Conservation (phyloP, 2,113 vertebrate species). For the Diadophis punctatus region DNA sequence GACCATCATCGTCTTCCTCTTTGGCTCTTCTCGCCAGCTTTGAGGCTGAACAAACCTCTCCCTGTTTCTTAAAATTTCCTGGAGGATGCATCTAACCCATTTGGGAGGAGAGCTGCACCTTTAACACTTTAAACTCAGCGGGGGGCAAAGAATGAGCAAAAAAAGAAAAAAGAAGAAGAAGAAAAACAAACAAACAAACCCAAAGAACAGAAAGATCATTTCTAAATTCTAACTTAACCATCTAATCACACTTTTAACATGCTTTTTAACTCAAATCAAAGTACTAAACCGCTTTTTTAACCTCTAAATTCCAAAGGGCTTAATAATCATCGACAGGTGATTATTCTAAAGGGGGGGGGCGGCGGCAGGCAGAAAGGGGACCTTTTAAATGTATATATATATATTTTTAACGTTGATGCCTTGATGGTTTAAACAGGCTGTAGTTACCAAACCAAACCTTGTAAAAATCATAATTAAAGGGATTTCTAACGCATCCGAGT, state of each 20-base stretch:
- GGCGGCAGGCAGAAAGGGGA: slow-evolving; percentile 16
- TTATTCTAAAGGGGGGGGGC: slow-evolving; percentile 44
- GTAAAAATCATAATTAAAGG: slow-evolving; percentile 78
- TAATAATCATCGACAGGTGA: slow-evolving; percentile 39
- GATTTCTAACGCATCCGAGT: slow-evolving; percentile 60
- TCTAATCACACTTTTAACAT: slow-evolving; percentile 70
- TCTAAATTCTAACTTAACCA: slow-evolving; percentile 79
- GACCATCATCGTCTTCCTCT: not conserved
- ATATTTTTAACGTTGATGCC: slow-evolving; percentile 47
- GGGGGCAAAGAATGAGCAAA: slow-evolving; percentile 39
- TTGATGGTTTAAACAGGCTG: slow-evolving; percentile 57
- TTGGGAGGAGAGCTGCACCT: slow-evolving; percentile 63
- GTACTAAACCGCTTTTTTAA: slow-evolving; percentile 53
- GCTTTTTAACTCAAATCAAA: slow-evolving; percentile 62
- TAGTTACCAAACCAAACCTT: slow-evolving; percentile 43
- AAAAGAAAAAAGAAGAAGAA: not conserved
- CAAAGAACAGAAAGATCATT: slow-evolving; percentile 9
- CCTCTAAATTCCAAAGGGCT: slow-evolving; percentile 45
- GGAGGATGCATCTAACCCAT: not conserved
- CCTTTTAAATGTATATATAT: slow-evolving; percentile 30
- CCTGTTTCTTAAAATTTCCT: slow-evolving; percentile 3
- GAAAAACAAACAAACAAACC: not conserved
- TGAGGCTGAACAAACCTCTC: not conserved
- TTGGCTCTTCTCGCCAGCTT: slow-evolving; percentile 10
- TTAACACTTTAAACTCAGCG: slow-evolving; percentile 63